Base-by-base conservation (phyloP, 2,113 vertebrate genomes). In the Apaloderma vittatum region DNA sequence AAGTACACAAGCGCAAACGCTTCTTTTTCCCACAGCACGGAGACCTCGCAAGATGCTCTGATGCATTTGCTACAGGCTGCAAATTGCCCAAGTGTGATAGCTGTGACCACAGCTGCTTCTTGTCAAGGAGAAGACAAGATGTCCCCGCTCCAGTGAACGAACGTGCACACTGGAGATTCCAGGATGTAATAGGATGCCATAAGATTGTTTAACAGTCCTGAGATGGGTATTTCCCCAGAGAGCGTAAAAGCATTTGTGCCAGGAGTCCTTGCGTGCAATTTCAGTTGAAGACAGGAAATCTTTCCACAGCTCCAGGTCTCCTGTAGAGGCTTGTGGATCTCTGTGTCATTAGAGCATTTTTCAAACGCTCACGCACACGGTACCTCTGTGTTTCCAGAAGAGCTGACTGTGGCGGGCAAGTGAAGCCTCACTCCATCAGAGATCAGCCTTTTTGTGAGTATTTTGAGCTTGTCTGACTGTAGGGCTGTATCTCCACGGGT, bases 1-100 rank as follows among this genome's bases (percentile, higher is more conserved):
- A 32, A 71, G 55, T 23, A 27, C 43, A 8, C 30, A 73, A 75
- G 14, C 29, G 18, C 1, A 0, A 30, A 15, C 0, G 1, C 26
- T 73, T 7, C 30, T 43, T 45, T 58, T 58, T 24, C 26, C 20
- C 32, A 9, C 48, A 59, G 71, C 1, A 11, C 27, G 22, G 4
- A 11, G 79, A 11, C 37, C 65, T 93, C 3, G 1, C 3, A 5
- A n/a, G 34, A 9, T 49, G 36, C 52, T 27, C 20, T 37, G 57
- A 36, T 29, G 15, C 57, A 5, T 80, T 88, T 67, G 24, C 37
- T 59, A 4, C 67, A 20, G 46, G 46, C 27, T 94, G 89, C 45
- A 29, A 45, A 63, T 21, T 49, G 24, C n/a, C 3, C 9, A 5
- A 61, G 32, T 18, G 34, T 86, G 70, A 23, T 46, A 59, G 63